Conservation (phyloP, 2,113 vertebrate species). For the Morone chrysops region DNA sequence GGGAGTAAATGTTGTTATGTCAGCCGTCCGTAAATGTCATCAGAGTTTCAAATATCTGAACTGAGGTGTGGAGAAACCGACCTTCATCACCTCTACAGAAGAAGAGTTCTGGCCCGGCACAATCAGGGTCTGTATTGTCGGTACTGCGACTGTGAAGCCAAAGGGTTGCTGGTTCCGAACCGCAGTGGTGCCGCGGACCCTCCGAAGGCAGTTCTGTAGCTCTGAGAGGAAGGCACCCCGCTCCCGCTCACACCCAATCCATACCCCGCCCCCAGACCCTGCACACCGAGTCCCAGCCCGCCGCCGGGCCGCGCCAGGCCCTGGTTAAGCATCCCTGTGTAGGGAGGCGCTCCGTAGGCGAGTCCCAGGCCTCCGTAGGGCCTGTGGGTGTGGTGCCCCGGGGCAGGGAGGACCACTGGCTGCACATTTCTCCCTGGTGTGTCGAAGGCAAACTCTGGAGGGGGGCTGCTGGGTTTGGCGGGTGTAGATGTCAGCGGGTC, state of each 20-base stretch:
- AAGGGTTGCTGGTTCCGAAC: conserved; percentile 83
- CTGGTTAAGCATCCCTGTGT: conserved; percentile 83
- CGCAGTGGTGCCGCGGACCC: conserved; percentile 79
- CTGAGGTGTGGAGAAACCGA: not conserved
- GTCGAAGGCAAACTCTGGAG: conserved; percentile 95
- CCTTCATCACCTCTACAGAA: not conserved
- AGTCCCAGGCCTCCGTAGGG: conserved; percentile 87
- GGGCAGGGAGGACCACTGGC: conserved; percentile 87
- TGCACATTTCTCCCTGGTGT: conserved; percentile 90
- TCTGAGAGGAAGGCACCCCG: conserved; percentile 78
- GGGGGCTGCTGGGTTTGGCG: conserved; percentile 90
- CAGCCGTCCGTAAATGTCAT: not conserved
- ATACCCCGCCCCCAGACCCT: conserved; percentile 55
- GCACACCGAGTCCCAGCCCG: conserved; percentile 69
- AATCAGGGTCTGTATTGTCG: conserved; percentile 86
- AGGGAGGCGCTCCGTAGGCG: conserved; percentile 85
- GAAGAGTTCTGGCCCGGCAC: no score
- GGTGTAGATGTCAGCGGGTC: conserved; percentile 93
- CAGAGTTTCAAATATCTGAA: not conserved
- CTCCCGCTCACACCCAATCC: conserved; percentile 48
- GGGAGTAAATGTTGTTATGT: not conserved
- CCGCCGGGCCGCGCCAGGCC: conserved; percentile 78
- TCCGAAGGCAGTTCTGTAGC: conserved; percentile 89
- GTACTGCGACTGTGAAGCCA: conserved; percentile 78
- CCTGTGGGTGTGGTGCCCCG: conserved; percentile 82